Percentiles rank a stretch among this genome's conserved stretches.
Conservation (phyloP, 64 coral and sea anemone genomes). For the Actinia tenebrosa region DNA sequence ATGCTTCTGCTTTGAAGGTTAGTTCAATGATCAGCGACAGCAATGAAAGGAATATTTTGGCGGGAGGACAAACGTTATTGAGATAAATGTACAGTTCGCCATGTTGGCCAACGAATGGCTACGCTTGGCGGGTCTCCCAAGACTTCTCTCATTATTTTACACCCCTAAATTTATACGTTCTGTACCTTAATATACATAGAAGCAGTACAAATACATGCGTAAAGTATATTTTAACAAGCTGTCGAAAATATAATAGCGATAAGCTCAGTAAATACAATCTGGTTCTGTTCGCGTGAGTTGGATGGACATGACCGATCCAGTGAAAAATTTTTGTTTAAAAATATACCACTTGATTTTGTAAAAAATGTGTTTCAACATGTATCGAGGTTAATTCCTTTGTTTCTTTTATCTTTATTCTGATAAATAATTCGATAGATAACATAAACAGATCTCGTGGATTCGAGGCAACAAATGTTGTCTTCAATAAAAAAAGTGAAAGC, state of each 20-base stretch:
- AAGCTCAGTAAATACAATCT: background rate
- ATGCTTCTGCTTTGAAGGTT: conserved; percentile 31
- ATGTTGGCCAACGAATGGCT: background rate
- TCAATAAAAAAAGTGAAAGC: background rate
- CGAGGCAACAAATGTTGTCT: background rate
- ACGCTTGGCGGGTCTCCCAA: background rate
- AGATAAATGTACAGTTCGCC: conserved; percentile 6
- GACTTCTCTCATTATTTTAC: background rate
- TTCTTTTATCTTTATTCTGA: background rate
- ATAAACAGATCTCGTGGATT: background rate
- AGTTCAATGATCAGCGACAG: background rate
- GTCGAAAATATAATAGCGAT: background rate
- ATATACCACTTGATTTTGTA: background rate
- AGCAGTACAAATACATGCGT: background rate
- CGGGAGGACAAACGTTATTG: background rate
- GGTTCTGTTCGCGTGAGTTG: background rate
- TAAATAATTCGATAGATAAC: background rate
- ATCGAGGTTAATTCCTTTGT: background rate
- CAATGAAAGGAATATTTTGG: background rate
- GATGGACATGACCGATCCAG: background rate
- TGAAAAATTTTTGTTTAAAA: background rate
- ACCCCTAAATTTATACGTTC: background rate
- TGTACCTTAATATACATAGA: background rate
- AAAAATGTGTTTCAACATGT: background rate
- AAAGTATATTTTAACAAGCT: background rate